Percentiles rank a stretch among this genome's conserved stretches.
These are phyloP conservation scores for Parelbella ahira DNA, from an alignment of 2,888 invertebrate genomes.

Conservation along the genomic window DNA sequence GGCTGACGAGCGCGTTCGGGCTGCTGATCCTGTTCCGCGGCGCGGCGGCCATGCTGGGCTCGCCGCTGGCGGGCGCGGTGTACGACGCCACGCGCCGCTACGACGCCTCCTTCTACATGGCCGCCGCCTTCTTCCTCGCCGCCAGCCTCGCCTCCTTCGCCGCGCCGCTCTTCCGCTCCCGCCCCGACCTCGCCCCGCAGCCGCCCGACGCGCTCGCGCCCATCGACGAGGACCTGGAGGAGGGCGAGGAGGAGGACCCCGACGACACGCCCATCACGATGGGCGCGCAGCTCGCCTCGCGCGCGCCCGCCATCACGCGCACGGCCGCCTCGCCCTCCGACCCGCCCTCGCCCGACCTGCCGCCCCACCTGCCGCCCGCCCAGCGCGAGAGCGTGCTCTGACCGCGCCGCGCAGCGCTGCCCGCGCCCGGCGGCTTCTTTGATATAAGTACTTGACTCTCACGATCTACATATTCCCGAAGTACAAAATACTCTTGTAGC, in stretches of 20 bases:
- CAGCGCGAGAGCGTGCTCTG: slow-evolving; percentile 88
- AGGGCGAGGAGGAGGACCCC: slow-evolving; percentile 86
- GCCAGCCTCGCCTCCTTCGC: slow-evolving; percentile 92
- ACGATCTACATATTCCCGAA: background rate
- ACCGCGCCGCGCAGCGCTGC: background rate
- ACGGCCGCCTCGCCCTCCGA: slow-evolving; percentile 86
- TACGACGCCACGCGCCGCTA: slow-evolving; percentile 93
- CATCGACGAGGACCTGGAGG: slow-evolving; percentile 88
- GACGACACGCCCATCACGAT: slow-evolving; percentile 86
- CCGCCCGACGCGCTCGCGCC: slow-evolving; percentile 88
- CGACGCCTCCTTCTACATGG: slow-evolving; percentile 94
- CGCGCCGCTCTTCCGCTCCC: slow-evolving; percentile 86
- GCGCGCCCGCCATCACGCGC: slow-evolving; percentile 87
- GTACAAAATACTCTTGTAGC: slow-evolving; percentile 1
- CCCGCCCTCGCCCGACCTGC: slow-evolving; percentile 58
- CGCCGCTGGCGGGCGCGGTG: slow-evolving; percentile 91
- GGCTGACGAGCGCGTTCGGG: slow-evolving; percentile 98
- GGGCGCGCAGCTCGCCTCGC: slow-evolving; percentile 54
- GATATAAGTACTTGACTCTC: too few species aligned
- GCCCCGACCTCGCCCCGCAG: too few species aligned
- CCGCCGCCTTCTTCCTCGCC: slow-evolving; percentile 91
- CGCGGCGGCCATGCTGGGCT: slow-evolving; percentile 93
- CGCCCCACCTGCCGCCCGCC: too few species aligned
- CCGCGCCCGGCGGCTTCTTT: too few species aligned
- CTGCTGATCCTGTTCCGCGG: slow-evolving; percentile 97